These are phyloP conservation scores for Phaethornis superciliosus DNA, from an alignment of 2,113 vertebrate species.

Conservation along the genomic window DNA sequence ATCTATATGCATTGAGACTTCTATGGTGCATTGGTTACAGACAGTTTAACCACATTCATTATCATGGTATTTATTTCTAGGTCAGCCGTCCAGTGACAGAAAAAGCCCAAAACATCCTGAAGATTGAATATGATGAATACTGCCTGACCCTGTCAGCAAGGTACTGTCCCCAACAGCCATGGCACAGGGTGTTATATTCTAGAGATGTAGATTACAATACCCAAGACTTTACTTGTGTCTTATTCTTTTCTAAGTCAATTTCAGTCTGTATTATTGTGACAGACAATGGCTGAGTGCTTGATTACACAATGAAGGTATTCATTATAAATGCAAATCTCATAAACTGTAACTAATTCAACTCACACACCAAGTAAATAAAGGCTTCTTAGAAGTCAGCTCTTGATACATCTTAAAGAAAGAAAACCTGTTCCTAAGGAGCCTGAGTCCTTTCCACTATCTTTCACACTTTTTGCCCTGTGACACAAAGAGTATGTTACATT, in stretches of 20 bases:
- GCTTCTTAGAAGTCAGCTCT: neutral
- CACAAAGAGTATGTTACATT: neutral
- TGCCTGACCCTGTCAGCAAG: conserved; percentile 91
- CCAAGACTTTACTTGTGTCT: neutral
- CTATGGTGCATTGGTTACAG: neutral
- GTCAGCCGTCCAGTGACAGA: conserved; percentile 88
- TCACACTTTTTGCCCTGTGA: neutral
- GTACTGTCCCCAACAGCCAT: conserved; percentile 68
- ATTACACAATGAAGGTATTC: neutral
- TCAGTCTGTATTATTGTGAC: neutral
- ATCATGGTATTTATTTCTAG: conserved; percentile 71
- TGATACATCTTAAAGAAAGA: neutral
- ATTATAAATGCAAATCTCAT: neutral
- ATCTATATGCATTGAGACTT: neutral
- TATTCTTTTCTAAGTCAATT: neutral
- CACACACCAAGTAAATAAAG: neutral
- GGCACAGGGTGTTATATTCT: neutral
- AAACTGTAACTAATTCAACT: neutral
- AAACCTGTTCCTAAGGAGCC: neutral
- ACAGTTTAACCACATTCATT: neutral
- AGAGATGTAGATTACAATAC: neutral
- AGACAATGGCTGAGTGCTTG: neutral
- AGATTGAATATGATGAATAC: conserved; percentile 85
- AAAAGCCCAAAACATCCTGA: conserved; percentile 85
- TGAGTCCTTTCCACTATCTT: neutral